Base-by-base conservation (phyloP, 2,113 vertebrate species). In the Thomomys bottae region DNA sequence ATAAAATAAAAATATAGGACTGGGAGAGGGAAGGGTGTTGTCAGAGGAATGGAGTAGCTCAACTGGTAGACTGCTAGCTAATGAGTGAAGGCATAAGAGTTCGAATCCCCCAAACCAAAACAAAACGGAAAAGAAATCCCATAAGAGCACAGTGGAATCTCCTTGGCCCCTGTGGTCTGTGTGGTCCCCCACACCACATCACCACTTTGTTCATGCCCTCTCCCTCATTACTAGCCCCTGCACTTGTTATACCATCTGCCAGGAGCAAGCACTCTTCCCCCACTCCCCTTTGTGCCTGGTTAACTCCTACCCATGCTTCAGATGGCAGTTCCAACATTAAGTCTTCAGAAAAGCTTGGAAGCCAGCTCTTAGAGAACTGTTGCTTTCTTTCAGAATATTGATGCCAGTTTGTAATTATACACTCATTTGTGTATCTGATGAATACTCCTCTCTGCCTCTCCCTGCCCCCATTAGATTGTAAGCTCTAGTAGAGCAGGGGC, bases 241-340 rank as follows among this genome's bases (percentile, higher is more conserved):
- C 92, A 92, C 90, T 90, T 94, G 88, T 49, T 76, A 9, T 36
- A 15, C 86, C 88, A 86, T 95, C 90, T 96, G 92, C 86, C 68
- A 86, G 42, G 66, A 59, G 66, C 49, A 54, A 12, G 49, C 64
- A 75, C 67, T 73, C 87, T 89, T 73, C 84, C 21, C 70, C 70
- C 26, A 30, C 75, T 66, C 61, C 63, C 78, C 28, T 88, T 76
- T 82, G 61, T 72, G 88, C 88, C 83, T 93, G 79, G 88, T 85
- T 94, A 77, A 89, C 92, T 86, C 92, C 88, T 82, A 83, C 75
- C 49, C 63, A 72, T 34, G 61, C 84, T 91, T 96, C 93, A 90
- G 85, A 95, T 94, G 88, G 95, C 95, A 94, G 93, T 93, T 93
- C 85, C 91, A 94, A 82, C 88, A 90, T 90, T 91, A 84, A 9